Conservation (phyloP, 2,797 vertebrate species). For the Decapterus maruadsi region DNA sequence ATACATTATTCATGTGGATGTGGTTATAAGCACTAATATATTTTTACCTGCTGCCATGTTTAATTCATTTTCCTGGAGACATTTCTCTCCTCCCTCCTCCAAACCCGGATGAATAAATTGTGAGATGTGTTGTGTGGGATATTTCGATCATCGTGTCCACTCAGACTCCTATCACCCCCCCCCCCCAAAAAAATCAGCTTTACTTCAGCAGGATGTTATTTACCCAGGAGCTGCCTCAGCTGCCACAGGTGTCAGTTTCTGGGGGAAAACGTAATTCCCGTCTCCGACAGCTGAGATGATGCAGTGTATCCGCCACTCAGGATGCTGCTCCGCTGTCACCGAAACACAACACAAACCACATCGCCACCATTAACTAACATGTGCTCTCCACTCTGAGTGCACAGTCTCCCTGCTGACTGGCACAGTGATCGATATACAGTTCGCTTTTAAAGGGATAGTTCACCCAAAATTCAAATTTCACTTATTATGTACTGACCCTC, state of each 20-base stretch:
- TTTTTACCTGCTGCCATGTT: slow-evolving; percentile 63
- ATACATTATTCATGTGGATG: slow-evolving; percentile 67
- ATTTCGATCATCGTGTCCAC: slow-evolving; percentile 23
- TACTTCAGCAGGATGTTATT: slow-evolving; percentile 13
- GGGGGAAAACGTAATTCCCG: too few relatives aligned
- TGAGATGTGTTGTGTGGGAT: slow-evolving; percentile 20
- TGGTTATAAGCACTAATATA: slow-evolving; percentile 46
- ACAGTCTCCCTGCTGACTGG: too few relatives aligned
- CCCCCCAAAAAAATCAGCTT: slow-evolving; percentile 15
- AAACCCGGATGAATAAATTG: slow-evolving; percentile 39
- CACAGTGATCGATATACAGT: too few relatives aligned
- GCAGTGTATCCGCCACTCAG: too few relatives aligned
- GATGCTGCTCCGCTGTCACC: too few relatives aligned
- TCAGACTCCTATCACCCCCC: neutral
- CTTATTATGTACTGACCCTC: too few relatives aligned
- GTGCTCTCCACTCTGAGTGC: too few relatives aligned
- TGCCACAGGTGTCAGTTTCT: slow-evolving; percentile 29
- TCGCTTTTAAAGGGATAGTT: too few relatives aligned
- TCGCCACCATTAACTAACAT: too few relatives aligned
- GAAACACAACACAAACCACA: too few relatives aligned
- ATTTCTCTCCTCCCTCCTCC: slow-evolving; percentile 13
- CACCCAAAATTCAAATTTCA: too few relatives aligned
- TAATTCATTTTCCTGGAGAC: slow-evolving; percentile 58
- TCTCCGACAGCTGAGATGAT: too few relatives aligned
- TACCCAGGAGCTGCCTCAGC: slow-evolving; percentile 14